These are phyloP conservation scores for Ptycholaimellus sp. DNA, from an alignment of 2,888 invertebrate genomes.

Conservation along the genomic window DNA sequence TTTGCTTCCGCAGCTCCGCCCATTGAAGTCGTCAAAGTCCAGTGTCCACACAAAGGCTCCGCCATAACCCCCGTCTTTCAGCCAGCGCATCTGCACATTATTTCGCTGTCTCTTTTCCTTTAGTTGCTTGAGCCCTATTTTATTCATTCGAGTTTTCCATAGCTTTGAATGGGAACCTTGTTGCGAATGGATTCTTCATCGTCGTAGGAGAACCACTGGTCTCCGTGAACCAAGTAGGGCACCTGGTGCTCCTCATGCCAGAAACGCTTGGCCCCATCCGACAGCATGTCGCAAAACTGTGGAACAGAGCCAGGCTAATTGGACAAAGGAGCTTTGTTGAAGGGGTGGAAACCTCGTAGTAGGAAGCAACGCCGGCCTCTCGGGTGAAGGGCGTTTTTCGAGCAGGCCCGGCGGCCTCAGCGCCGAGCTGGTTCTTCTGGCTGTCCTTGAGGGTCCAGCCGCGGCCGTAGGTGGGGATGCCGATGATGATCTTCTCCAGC, in stretches of 20 bases:
- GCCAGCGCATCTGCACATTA: conserved; percentile 12
- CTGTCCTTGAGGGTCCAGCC: conserved; percentile 11
- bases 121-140: too few relatives aligned
- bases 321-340: background rate
- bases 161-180: conserved; percentile 37
- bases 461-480: conserved; percentile 20
- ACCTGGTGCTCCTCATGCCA: conserved; percentile 45
- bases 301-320: background rate
- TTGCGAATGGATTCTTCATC: conserved; percentile 56
- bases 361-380: conserved; percentile 66
- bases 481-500: conserved; percentile 16
- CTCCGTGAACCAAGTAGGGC: conserved; percentile 45
- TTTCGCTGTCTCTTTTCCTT: background rate
- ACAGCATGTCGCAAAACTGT: conserved; percentile 56
- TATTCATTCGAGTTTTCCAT: background rate
- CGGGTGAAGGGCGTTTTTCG: conserved; percentile 42
- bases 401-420: conserved; percentile 1
- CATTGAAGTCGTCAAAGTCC: conserved; percentile 25
- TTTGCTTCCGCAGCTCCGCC: conserved; percentile 13
- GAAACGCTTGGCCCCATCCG: conserved; percentile 50
- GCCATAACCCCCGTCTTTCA: conserved; percentile 18
- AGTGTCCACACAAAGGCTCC: conserved; percentile 26
- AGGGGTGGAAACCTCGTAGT: background rate
- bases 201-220: conserved; percentile 82
- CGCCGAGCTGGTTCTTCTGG: background rate